These are phyloP conservation scores for Megathymus violae DNA, from an alignment of 1,140 invertebrate species.

Conservation along the genomic window DNA sequence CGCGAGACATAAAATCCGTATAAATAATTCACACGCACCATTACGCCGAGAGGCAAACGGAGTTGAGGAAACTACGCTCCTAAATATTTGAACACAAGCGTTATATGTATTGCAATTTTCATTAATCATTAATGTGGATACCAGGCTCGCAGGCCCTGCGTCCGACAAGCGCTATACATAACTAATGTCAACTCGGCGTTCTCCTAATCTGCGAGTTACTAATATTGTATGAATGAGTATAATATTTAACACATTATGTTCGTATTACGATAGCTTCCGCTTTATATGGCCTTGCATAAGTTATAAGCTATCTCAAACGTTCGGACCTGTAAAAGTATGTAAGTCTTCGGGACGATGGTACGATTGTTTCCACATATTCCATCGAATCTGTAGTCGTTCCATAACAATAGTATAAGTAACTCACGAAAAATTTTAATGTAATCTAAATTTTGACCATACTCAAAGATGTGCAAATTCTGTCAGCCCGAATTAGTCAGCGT, in stretches of 20 bases:
- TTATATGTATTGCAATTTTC: conserved; percentile 82
- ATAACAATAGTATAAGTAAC: too few relatives aligned
- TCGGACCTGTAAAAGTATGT: not conserved
- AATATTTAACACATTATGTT: conserved; percentile 24
- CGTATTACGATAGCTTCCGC: not conserved
- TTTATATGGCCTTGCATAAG: conserved; percentile 1
- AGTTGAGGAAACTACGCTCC: conserved; percentile 63
- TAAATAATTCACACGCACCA: conserved; percentile 75
- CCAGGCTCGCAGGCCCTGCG: conserved; percentile 52
- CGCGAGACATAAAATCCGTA: conserved; percentile 70
- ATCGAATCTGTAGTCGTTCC: not conserved
- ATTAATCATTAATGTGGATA: conserved; percentile 75
- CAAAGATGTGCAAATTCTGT: too few relatives aligned
- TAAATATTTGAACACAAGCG: conserved; percentile 74
- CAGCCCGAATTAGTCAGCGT: too few relatives aligned
- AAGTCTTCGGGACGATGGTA: not conserved
- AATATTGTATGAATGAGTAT: conserved; percentile 30
- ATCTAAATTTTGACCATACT: too few relatives aligned
- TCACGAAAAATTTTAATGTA: too few relatives aligned
- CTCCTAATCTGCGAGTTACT: conserved; percentile 54
- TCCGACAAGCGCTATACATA: conserved; percentile 67
- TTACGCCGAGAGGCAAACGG: conserved; percentile 56
- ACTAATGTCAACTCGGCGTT: conserved; percentile 60
- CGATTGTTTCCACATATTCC: not conserved
- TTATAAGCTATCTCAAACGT: not conserved